Conservation (phyloP, 2,797 vertebrate species). For the Phaenicophaeus curvirostris region DNA sequence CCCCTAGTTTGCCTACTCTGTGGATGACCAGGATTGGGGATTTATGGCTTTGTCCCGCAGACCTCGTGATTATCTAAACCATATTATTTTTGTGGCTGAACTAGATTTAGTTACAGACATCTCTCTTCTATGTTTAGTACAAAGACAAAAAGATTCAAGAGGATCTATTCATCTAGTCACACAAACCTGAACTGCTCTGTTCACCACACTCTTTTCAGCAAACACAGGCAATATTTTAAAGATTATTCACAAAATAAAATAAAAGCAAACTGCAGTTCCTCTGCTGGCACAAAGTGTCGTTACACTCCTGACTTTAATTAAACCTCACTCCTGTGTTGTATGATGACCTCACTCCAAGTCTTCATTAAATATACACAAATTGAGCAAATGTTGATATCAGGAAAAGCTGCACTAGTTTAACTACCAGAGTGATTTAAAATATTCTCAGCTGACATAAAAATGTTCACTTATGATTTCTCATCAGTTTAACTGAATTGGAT, state of each 20-base stretch:
- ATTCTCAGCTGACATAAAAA: not conserved
- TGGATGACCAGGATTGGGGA: not conserved
- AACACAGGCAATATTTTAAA: not conserved
- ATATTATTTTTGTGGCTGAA: not conserved
- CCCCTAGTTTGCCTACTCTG: not conserved
- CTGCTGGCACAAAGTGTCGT: not conserved
- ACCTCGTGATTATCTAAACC: not conserved
- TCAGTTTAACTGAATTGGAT: not conserved
- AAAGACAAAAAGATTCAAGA: not conserved
- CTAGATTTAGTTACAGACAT: not conserved
- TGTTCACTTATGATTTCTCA: not conserved
- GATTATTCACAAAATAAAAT: not conserved
- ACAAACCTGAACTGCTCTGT: not conserved
- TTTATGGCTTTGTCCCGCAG: not conserved
- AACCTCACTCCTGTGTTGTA: not conserved
- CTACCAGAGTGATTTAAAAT: not conserved
- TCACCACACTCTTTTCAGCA: not conserved
- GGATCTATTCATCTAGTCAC: not conserved
- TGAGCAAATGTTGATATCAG: not conserved
- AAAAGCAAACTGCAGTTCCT: not conserved
- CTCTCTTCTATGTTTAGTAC: not conserved
- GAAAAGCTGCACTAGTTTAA: not conserved
- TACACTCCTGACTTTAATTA: not conserved
- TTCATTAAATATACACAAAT: not conserved
- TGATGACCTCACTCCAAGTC: not conserved